These are phyloP conservation scores for Galeruca laticollis DNA, from an alignment of 2,888 invertebrate genomes.

Conservation along the genomic window DNA sequence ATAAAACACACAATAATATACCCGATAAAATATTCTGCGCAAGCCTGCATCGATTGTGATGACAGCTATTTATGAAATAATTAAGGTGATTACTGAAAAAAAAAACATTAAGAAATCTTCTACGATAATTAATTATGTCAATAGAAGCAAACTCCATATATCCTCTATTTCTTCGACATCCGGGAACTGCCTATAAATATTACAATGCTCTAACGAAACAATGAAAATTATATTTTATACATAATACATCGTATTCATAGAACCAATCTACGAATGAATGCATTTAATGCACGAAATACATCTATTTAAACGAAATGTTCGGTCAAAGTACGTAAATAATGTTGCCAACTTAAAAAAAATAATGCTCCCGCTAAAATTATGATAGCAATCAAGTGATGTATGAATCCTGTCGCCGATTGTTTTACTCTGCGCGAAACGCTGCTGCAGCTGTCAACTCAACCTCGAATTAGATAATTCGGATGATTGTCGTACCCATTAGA, in stretches of 20 bases:
- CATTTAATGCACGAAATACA: slow-evolving; percentile 15
- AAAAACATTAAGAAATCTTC: slow-evolving; percentile 7
- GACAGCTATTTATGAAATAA: not conserved
- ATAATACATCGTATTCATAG: not conserved
- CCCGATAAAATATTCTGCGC: no score
- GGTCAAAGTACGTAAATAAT: slow-evolving; percentile 23
- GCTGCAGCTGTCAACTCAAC: slow-evolving; percentile 47
- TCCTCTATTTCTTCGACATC: slow-evolving; percentile 12
- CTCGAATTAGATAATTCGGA: slow-evolving; percentile 51
- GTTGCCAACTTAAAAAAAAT: slow-evolving; percentile 20
- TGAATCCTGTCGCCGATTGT: slow-evolving; percentile 52
- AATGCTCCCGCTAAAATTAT: slow-evolving; percentile 30
- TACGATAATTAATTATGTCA: not conserved
- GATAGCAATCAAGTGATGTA: slow-evolving; percentile 49
- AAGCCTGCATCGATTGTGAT: not conserved
- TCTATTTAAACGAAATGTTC: slow-evolving; percentile 8
- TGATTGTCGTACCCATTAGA: slow-evolving; percentile 45
- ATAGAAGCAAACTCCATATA: slow-evolving; percentile 14
- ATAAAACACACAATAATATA: no score
- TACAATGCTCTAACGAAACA: slow-evolving; percentile 12
- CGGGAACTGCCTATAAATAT: slow-evolving; percentile 2
- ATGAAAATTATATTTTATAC: slow-evolving; percentile 4
- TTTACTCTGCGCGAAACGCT: slow-evolving; percentile 31
- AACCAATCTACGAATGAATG: not conserved
- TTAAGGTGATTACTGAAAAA: not conserved